Percentiles rank a stretch among this genome's conserved stretches.
These are phyloP conservation scores for Arrhamphus sclerolepis DNA, from an alignment of 2,797 vertebrate species.

Conservation along the genomic window DNA sequence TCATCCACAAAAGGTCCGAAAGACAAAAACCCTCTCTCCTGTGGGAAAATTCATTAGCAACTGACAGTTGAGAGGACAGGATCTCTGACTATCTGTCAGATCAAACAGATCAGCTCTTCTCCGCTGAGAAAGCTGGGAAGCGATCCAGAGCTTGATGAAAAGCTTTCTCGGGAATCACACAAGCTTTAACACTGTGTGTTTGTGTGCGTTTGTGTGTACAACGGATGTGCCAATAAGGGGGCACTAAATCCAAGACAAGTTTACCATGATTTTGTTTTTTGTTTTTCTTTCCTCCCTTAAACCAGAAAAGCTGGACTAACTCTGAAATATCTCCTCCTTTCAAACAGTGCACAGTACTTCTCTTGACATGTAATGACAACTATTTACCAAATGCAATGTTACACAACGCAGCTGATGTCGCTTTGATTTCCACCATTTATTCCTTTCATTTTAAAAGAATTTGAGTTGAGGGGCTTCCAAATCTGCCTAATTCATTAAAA, in stretches of 20 bases:
- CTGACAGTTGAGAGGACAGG: slow-evolving; percentile 45
- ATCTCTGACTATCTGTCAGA: slow-evolving; percentile 67
- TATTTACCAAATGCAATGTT: slow-evolving; percentile 22
- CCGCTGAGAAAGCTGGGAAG: slow-evolving; percentile 62
- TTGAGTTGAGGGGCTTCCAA: slow-evolving; percentile 35
- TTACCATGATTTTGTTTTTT: slow-evolving; percentile 1
- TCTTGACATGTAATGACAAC: slow-evolving; percentile 5
- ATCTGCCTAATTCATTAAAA: slow-evolving; percentile 58
- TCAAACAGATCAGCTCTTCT: slow-evolving; percentile 56
- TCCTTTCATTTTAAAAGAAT: slow-evolving; percentile 45
- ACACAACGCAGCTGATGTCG: slow-evolving; percentile 10
- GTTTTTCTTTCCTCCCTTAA: no score
- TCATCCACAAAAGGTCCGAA: slow-evolving; percentile 7
- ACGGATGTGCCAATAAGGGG: slow-evolving; percentile 35
- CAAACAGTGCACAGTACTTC: slow-evolving; percentile 6
- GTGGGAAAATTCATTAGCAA: slow-evolving; percentile 53
- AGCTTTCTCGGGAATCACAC: slow-evolving; percentile 63
- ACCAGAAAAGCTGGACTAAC: slow-evolving; percentile 7
- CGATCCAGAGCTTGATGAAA: slow-evolving; percentile 72
- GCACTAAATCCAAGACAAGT: slow-evolving; percentile 37
- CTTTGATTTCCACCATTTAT: slow-evolving; percentile 40
- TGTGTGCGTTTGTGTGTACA: slow-evolving; percentile 15
- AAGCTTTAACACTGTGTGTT: slow-evolving; percentile 19
- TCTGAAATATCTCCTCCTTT: slow-evolving; percentile 11
- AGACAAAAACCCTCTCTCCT: slow-evolving; percentile 15